Percentiles rank a stretch among this genome's conserved stretches.
Conservation (phyloP, 2,113 vertebrate genomes). For the Sebastes schlegelii region DNA sequence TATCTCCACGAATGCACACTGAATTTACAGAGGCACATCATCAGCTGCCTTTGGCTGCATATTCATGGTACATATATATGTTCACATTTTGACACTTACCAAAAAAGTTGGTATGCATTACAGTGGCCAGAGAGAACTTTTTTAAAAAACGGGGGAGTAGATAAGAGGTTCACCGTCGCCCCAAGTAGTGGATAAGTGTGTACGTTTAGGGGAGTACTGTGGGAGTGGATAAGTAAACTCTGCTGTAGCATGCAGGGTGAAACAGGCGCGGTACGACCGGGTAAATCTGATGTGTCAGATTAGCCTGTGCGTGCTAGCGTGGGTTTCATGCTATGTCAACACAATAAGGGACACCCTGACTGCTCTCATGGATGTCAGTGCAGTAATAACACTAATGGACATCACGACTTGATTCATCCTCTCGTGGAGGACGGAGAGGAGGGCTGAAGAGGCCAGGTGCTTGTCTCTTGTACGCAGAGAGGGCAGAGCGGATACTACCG, state of each 20-base stretch:
- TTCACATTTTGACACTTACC: background rate
- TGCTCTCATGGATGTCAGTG: constrained; percentile 67
- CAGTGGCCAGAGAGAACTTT: constrained; percentile 1
- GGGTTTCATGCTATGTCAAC: constrained; percentile 71
- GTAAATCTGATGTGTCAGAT: constrained; percentile 77
- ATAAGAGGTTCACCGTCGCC: constrained; percentile 22
- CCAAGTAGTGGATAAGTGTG: constrained; percentile 8
- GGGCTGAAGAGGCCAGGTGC: constrained; percentile 55
- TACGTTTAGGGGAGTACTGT: background rate
- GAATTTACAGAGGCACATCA: background rate
- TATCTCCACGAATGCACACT: background rate
- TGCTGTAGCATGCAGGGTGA: constrained; percentile 27
- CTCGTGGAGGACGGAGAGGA: constrained; percentile 32
- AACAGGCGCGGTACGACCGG: constrained; percentile 13
- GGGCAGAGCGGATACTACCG: constrained; percentile 29
- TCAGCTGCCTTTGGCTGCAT: background rate
- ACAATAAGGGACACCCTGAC: constrained; percentile 62
- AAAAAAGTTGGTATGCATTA: background rate
- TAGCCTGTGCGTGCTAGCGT: constrained; percentile 60
- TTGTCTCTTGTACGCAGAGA: constrained; percentile 46
- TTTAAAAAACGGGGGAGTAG: background rate
- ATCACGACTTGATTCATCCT: constrained; percentile 67
- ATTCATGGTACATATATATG: too few species aligned
- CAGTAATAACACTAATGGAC: constrained; percentile 74
- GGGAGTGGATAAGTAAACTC: constrained; percentile 33